Evolutionary conservation across 64 coral and sea anemone species (phyloP), one percentile per base, ranked within the genome.

Genomic region (Orbicella faveolata): DNA sequence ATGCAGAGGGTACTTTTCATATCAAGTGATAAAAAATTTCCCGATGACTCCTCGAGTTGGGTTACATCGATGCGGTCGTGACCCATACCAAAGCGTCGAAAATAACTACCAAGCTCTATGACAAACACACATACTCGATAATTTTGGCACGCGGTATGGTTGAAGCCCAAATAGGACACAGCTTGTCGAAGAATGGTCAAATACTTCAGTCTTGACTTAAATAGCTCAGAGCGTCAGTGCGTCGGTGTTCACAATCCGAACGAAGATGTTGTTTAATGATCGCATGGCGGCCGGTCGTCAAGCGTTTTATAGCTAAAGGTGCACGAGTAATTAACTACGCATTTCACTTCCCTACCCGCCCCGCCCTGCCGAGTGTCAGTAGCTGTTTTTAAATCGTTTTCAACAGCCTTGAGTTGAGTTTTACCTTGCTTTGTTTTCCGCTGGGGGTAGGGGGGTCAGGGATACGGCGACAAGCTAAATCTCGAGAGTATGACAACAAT

Each of bases 11-110:
- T 35, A 85, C 63, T 36, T 85, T 85, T 85, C 82, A 85, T 85
- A 85, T 85, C 65, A 73, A 84, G 62, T 84, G 61, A 82, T 82
- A 61, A 82, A 82, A 82, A 83, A 67, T 66, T 85, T 48, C 23
- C 39, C 41, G 20, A 52, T 52, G 82, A 11, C 65, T 85, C 52
- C 82, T 19, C 82, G 82, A 72, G 64, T 85, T 85, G 82, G 82
- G 82, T 85, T 85, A 85, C 82, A 85, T 37, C 59, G 80, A 17
- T 34, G 36, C 19, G 9, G 17, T 15, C 17, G 41, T 34, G 63
- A 72, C 63, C 62, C 23, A 52, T 72, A 9, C 54, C 15, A 33
- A 30, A 37, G 18, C 33, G 59, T 81, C 79, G 36, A 81, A 70
- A 81, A 63, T 36, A 61, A 79, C 23, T 37, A 33, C 77, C 21